Conservation (phyloP, 2,113 vertebrate genomes). For the Silurus glanis region DNA sequence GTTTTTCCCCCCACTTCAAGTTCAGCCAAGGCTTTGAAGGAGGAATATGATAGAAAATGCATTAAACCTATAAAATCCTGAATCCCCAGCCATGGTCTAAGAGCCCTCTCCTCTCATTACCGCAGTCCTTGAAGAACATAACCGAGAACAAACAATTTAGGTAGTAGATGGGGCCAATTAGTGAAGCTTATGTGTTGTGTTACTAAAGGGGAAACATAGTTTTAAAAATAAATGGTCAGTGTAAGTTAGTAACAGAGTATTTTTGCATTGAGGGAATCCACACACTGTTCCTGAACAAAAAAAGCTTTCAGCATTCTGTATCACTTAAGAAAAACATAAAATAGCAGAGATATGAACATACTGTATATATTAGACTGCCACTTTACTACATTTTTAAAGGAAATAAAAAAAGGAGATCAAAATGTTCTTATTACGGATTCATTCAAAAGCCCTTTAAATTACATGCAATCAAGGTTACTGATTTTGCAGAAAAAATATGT, state of each 20-base stretch:
- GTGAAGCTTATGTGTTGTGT: background rate
- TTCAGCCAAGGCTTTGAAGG: background rate
- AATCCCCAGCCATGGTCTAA: conserved; percentile 24
- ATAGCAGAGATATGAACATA: background rate
- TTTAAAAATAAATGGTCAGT: background rate
- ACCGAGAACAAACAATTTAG: conserved; percentile 38
- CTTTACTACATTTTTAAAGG: no score
- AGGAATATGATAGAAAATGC: conserved; percentile 11
- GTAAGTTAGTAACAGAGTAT: background rate
- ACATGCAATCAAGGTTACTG: background rate
- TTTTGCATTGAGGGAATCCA: background rate
- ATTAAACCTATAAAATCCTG: conserved; percentile 16
- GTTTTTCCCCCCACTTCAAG: background rate
- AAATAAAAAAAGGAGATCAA: no score
- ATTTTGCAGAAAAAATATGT: background rate
- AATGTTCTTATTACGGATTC: no score
- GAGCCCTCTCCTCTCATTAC: conserved; percentile 34
- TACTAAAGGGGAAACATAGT: background rate
- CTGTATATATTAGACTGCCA: no score
- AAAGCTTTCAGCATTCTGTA: background rate
- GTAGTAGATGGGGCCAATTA: conserved; percentile 27
- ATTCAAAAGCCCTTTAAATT: background rate
- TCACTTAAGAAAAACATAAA: background rate
- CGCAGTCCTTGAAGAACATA: conserved; percentile 26
- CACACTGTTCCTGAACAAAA: background rate